Percentiles rank a stretch among this genome's conserved stretches.
These are phyloP conservation scores for Heterochromis multidens DNA, from an alignment of 2,113 vertebrate species.

Conservation along the genomic window DNA sequence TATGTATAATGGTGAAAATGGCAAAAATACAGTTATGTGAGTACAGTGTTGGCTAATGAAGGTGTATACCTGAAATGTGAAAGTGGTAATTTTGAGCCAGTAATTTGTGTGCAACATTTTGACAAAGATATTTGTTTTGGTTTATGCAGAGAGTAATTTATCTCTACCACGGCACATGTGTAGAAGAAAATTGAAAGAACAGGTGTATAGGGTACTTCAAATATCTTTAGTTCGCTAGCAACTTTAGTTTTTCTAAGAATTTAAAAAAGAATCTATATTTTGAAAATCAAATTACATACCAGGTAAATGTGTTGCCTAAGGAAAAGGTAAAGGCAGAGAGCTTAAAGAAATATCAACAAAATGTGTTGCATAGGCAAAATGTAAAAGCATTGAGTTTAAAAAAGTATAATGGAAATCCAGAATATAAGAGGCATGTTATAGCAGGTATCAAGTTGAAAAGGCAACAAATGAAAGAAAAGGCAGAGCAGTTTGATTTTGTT, in stretches of 20 bases:
- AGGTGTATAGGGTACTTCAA: too few relatives aligned
- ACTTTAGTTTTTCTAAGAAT: background rate
- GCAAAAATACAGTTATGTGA: fast-evolving
- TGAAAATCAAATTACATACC: too few relatives aligned
- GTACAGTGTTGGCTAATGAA: background rate
- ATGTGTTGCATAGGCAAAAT: background rate
- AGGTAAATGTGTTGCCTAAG: too few relatives aligned
- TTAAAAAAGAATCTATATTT: background rate
- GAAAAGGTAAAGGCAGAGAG: too few relatives aligned
- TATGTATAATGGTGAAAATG: background rate
- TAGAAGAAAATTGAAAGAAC: background rate
- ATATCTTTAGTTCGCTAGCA: too few relatives aligned
- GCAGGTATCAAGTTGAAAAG: background rate
- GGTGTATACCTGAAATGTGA: fast-evolving
- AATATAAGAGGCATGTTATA: background rate
- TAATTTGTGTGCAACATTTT: background rate
- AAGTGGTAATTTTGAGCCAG: background rate
- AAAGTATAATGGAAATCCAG: too few relatives aligned
- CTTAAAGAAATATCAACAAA: background rate
- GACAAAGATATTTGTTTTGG: too few relatives aligned
- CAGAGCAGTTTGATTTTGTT: background rate
- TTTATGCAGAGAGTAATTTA: too few relatives aligned
- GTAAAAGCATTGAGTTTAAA: too few relatives aligned
- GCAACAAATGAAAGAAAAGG: background rate
- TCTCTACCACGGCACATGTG: background rate